phyloP scores from a whole-genome alignment of 2,888 invertebrate genomes.

The Eristalis arbustorum region DNA sequence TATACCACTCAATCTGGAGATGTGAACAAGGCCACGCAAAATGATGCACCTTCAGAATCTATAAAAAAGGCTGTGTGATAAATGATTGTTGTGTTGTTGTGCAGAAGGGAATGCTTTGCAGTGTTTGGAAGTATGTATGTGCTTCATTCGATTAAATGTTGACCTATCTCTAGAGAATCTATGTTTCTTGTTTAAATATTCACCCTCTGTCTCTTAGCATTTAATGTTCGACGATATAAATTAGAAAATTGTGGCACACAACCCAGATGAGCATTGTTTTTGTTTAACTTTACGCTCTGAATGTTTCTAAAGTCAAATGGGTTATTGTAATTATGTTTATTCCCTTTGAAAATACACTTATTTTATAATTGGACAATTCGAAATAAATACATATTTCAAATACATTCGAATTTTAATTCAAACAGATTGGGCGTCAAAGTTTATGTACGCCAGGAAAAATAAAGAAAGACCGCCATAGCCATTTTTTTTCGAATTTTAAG shows the following conservation, averaged over 20 bases:
- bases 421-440: background rate
- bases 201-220: background rate
- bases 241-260: background rate
- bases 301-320: background rate
- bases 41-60: background rate
- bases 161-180: background rate
- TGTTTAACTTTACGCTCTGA: background rate
- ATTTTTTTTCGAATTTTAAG: too few relatives aligned
- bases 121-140: too few relatives aligned
- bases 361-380: background rate
- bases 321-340: background rate
- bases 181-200: background rate
- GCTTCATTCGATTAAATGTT: background rate
- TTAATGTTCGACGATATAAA: background rate
- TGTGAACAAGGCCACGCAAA: background rate
- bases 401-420: background rate
- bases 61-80: background rate
- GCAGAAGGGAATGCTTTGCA: background rate
- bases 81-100: constrained; percentile 12
- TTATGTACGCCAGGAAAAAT: too few relatives aligned
- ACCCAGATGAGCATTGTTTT: background rate
- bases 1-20: constrained; percentile 69
- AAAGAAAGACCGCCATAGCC: too few relatives aligned
- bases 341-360: background rate
- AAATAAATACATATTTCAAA: background rate